Percentiles rank a stretch among this genome's conserved stretches.
phyloP scores from a whole-genome alignment of 2,113 vertebrate species.

The Tretioscincus oriximinensis region DNA sequence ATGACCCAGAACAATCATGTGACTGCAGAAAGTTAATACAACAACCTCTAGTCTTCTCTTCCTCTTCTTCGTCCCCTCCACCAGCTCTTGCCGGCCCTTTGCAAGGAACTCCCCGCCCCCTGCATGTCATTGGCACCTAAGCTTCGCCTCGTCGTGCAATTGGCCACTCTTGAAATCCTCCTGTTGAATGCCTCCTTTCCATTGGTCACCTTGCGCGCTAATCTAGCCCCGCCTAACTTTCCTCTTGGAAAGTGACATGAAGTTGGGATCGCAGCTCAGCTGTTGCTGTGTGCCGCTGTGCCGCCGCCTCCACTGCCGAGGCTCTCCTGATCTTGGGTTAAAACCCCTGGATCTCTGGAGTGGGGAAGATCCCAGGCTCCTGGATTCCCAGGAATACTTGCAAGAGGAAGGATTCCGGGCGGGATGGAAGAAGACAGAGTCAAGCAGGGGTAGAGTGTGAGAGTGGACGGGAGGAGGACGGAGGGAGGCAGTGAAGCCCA shows the following conservation, averaged over 20 bases:
- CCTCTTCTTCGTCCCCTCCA: neutral
- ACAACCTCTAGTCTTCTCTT: no score
- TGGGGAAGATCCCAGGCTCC: neutral
- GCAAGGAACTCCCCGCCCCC: neutral
- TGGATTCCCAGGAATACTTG: neutral
- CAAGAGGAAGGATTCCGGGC: neutral
- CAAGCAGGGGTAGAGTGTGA: neutral
- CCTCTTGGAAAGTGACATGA: constrained; percentile 24
- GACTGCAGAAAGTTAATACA: constrained; percentile 16
- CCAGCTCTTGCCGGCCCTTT: neutral
- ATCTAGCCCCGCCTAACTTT: neutral
- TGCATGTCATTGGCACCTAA: neutral
- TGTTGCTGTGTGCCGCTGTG: no score
- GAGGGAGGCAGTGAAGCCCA: neutral
- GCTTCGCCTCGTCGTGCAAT: neutral
- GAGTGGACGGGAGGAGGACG: neutral
- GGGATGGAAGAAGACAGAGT: neutral
- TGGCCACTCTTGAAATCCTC: neutral
- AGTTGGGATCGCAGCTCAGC: constrained; percentile 2
- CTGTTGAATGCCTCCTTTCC: neutral
- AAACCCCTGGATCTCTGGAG: no score
- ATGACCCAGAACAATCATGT: constrained; percentile 16
- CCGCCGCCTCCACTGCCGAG: neutral
- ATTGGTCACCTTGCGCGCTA: neutral
- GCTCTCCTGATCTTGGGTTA: neutral